phyloP scores from a whole-genome alignment of 2,888 invertebrate species.

The Eledone cirrhosa region DNA sequence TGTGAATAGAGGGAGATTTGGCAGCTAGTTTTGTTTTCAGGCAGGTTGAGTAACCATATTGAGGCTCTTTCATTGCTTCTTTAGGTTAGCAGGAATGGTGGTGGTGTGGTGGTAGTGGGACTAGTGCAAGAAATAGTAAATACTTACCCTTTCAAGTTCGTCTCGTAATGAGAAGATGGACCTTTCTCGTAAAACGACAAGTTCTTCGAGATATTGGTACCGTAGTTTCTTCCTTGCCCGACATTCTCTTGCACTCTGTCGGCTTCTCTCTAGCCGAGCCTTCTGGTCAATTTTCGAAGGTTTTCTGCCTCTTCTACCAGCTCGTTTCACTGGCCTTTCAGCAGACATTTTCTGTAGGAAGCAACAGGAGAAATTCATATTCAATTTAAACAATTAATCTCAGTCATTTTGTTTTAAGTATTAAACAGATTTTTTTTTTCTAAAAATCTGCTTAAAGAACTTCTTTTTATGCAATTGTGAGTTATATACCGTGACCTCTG shows the following conservation, averaged over 20 bases:
- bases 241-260: conserved; percentile 97
- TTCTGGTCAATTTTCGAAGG: conserved; percentile 89
- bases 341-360: conserved; percentile 43
- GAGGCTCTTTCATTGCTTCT: too few species aligned
- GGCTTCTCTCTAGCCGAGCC: conserved; percentile 92
- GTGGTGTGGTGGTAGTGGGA: too few species aligned
- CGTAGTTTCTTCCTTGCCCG: conserved; percentile 94
- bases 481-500: too few species aligned
- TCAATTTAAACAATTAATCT: too few species aligned
- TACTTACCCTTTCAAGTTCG: conserved; percentile 86
- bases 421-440: too few species aligned
- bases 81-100: too few species aligned
- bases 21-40: too few species aligned
- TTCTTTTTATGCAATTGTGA: too few species aligned
- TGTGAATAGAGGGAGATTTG: too few species aligned
- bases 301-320: conserved; percentile 77
- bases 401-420: too few species aligned
- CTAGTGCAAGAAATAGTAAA: background rate
- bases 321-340: conserved; percentile 41
- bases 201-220: conserved; percentile 95
- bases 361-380: background rate
- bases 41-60: too few species aligned
- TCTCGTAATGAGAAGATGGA: conserved; percentile 86
- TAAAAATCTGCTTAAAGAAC: too few species aligned
- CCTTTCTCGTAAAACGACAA: conserved; percentile 91